A percentile compares a stretch with the other conserved stretches of the same genome.
Conservation (phyloP, 2,113 vertebrate genomes). For the Corythornis vintsioides region DNA sequence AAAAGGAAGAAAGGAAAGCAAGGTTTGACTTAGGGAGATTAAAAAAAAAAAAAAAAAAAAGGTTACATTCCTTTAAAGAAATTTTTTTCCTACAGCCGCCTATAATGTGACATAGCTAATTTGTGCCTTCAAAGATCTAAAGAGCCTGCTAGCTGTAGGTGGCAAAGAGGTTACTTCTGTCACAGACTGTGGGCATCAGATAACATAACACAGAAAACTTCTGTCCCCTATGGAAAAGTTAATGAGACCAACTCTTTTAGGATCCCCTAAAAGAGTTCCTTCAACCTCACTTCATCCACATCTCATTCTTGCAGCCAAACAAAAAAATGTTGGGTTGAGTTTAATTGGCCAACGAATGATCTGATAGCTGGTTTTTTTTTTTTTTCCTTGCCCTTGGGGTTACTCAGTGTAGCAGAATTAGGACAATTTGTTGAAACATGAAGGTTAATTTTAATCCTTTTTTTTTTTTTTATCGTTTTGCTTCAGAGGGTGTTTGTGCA, state of each 20-base stretch:
- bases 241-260: conserved; percentile 53
- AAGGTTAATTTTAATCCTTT: not conserved
- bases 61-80: conserved; percentile 45
- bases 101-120: conserved; percentile 41
- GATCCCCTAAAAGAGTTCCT: conserved; percentile 22
- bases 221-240: conserved; percentile 54
- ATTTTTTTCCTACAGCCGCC: conserved; percentile 5
- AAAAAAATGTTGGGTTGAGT: conserved; percentile 2
- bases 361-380: not conserved
- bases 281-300: not conserved
- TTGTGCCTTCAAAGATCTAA: conserved; percentile 42
- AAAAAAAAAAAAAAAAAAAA: not conserved
- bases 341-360: conserved; percentile 31
- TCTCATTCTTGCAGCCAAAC: conserved; percentile 13
- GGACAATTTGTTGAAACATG: not conserved
- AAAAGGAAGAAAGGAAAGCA: not conserved
- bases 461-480: not conserved
- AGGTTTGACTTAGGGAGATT: not conserved
- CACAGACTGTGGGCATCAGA: conserved; percentile 18
- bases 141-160: conserved; percentile 22
- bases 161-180: conserved; percentile 33
- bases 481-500: not conserved
- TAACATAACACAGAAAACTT: conserved; percentile 35
- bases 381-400: not conserved
- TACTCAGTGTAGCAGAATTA: not conserved